Evolutionary conservation across 2,113 vertebrate species (phyloP).

Genomic region (Eulemur rufifrons): DNA sequence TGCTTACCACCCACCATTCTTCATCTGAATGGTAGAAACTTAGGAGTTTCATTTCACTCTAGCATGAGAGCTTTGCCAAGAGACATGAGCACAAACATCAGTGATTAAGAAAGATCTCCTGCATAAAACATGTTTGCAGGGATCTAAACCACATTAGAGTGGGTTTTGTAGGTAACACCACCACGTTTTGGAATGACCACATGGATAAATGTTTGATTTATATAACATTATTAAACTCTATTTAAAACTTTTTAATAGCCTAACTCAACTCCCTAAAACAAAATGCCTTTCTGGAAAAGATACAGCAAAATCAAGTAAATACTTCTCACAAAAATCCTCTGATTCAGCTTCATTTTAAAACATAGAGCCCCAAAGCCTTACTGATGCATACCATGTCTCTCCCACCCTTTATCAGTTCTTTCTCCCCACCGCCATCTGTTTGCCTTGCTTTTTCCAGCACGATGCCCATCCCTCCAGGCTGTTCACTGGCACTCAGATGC

Average conservation of each 20-base stretch:
- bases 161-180: not conserved
- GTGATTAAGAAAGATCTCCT: not conserved
- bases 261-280: not conserved
- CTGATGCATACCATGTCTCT: not conserved
- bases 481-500: not conserved
- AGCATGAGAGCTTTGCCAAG: conserved; percentile 24
- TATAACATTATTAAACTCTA: not conserved
- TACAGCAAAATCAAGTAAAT: not conserved
- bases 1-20: conserved; percentile 53
- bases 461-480: conserved; percentile 19
- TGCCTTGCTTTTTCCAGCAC: not conserved
- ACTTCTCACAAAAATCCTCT: not conserved
- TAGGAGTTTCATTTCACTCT: not conserved
- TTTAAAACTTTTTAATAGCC: not conserved
- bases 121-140: not conserved
- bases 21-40: conserved; percentile 32
- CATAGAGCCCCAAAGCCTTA: not conserved
- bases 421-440: conserved; percentile 21
- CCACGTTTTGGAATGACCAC: not conserved
- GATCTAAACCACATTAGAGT: not conserved
- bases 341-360: conserved; percentile 11
- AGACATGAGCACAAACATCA: not conserved
- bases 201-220: not conserved
- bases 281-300: conserved; percentile 40
- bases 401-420: conserved; percentile 16